Evolutionary conservation across 2,113 vertebrate species (phyloP), one percentile per base, ranked within the genome.

Genomic region (Otocyon megalotis): DNA sequence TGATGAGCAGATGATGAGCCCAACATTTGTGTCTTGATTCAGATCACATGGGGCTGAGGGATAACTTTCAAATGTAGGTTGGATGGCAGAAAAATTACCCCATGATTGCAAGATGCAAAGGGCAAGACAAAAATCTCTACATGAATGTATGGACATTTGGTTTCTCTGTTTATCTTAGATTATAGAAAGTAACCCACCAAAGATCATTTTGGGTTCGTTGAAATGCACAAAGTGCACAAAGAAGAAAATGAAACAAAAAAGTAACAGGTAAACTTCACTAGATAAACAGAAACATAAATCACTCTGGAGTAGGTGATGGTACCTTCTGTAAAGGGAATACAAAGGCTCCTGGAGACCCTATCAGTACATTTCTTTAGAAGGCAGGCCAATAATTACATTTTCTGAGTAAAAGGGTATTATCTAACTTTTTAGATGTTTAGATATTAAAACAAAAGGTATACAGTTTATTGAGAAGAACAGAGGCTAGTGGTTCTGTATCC

Each of bases 111-210:
- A 53, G 43, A 26, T 72, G 15, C 43, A 53, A 90, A 83, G 1
- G 3, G 16, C 16, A 79, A 83, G 11, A 88, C 3, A 56, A 81
- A 82, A 50, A 19, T 28, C 17, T 90, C 9, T 28, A 8, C n/a
- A 62, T 1, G 0, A 16, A 15, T 24, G 7, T 5, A 24, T 7
- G 4, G 26, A 1, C 9, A 43, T 92, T 72, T 82, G n/a, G 0
- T 30, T 93, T 93, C 56, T 58, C 8, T 85, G 32, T 88, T 96
- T 62, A 69, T 15, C 3, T 95, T 67, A 84, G 20, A 35, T 85
- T 8, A 74, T 28, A 54, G 26, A 62, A 8, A 2, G 1, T 1
- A 37, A 72, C 1, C 5, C 82, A 81, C 1, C 30, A 85, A 88
- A 35, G 60, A 71, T 0, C 32, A 26, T 83, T 96, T 43, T 9